Conservation (phyloP, 2,888 invertebrate species). For the Siphlonurus alternatus region DNA sequence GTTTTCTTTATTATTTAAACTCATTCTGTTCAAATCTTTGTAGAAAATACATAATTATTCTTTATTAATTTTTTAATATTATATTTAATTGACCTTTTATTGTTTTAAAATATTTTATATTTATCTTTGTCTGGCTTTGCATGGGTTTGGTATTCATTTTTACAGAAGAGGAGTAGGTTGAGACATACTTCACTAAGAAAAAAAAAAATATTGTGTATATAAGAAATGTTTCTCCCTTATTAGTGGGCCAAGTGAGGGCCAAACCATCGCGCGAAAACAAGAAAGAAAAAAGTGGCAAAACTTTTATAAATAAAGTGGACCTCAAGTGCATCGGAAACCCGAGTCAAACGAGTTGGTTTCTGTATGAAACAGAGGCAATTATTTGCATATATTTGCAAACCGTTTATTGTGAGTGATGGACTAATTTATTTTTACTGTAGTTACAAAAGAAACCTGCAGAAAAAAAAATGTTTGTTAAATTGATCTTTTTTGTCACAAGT, state of each 20-base stretch:
- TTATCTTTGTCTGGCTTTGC: background rate
- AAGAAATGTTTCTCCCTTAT: background rate
- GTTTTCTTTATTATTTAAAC: too few relatives aligned
- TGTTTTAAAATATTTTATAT: background rate
- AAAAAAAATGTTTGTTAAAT: too few relatives aligned
- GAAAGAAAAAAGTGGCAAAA: background rate
- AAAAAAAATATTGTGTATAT: background rate
- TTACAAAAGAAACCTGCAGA: background rate
- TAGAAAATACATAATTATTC: too few relatives aligned
- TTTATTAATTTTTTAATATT: background rate
- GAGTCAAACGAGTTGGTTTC: background rate
- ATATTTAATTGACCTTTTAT: background rate
- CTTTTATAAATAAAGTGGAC: background rate
- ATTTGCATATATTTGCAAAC: background rate
- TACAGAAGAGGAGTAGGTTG: background rate
- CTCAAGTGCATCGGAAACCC: background rate
- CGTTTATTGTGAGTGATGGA: conserved; percentile 10
- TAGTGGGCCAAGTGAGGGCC: background rate
- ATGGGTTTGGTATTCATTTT: background rate
- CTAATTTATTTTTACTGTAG: conserved; percentile 3
- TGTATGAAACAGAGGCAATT: background rate
- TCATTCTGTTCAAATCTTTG: too few relatives aligned
- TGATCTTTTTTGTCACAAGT: background rate
- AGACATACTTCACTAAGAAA: background rate
- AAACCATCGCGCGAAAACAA: background rate